Percentiles rank a stretch among this genome's conserved stretches.
Evolutionary conservation across 2,888 invertebrate species (phyloP).

Genomic region (Mimumesa dahlbomi): DNA sequence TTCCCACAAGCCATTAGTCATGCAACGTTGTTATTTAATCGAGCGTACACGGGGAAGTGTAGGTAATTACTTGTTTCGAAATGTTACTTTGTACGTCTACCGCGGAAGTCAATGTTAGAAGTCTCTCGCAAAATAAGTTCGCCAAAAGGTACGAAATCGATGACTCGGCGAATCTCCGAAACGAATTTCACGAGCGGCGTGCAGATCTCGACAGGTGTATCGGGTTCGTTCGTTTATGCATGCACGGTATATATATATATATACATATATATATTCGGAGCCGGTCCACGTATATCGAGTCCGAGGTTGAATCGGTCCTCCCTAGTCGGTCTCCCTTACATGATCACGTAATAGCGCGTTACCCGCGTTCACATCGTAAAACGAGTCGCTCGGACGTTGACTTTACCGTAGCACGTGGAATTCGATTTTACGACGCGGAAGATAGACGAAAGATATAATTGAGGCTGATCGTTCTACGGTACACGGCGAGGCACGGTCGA

Average conservation of each 20-base stretch:
- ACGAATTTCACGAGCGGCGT: slow-evolving; percentile 26
- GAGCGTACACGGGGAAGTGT: background rate
- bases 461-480: too few relatives aligned
- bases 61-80: slow-evolving; percentile 7
- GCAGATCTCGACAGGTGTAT: slow-evolving; percentile 40
- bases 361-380: slow-evolving; percentile 20
- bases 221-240: slow-evolving; percentile 20
- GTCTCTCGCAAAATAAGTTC: slow-evolving; percentile 3
- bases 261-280: slow-evolving; percentile 16
- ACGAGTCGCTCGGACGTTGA: slow-evolving; percentile 14
- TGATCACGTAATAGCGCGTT: slow-evolving; percentile 28
- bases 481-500: too few relatives aligned
- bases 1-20: too few relatives aligned
- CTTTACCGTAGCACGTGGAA: background rate
- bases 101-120: background rate
- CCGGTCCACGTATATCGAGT: slow-evolving; percentile 16
- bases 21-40: background rate
- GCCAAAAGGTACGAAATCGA: slow-evolving; percentile 29
- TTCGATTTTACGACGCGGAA: slow-evolving; percentile 10
- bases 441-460: slow-evolving; percentile 1
- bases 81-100: slow-evolving; percentile 11
- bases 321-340: slow-evolving; percentile 11
- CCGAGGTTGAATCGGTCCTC: slow-evolving; percentile 17
- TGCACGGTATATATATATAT: slow-evolving; percentile 15
- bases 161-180: slow-evolving; percentile 40